These are phyloP conservation scores for Tylochromis polylepis DNA, from an alignment of 2,113 vertebrate species.

Conservation along the genomic window DNA sequence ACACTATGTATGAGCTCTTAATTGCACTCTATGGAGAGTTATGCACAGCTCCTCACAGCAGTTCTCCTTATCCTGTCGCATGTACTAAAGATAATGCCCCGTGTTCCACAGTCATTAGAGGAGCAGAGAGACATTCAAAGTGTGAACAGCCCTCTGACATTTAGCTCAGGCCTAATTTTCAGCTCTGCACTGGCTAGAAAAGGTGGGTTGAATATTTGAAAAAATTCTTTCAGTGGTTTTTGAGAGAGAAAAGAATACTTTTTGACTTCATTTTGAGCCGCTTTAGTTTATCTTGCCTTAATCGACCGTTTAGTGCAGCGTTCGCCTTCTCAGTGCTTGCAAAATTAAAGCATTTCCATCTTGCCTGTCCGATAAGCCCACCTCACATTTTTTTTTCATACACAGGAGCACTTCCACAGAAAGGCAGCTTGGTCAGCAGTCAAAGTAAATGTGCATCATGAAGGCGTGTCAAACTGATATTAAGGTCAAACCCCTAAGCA, in stretches of 20 bases:
- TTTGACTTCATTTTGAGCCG: background rate
- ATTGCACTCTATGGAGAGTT: background rate
- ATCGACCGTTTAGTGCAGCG: background rate
- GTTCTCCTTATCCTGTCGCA: background rate
- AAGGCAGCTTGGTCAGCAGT: constrained; percentile 36
- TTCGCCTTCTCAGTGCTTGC: background rate
- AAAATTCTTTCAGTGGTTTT: background rate
- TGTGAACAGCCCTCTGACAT: constrained; percentile 5
- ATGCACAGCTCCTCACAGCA: background rate
- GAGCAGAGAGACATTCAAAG: background rate
- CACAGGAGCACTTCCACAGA: background rate
- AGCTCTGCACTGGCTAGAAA: background rate
- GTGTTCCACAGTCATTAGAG: constrained; percentile 30
- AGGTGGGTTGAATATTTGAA: background rate
- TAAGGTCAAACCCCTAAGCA: constrained; percentile 15
- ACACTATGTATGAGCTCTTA: background rate
- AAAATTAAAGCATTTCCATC: background rate
- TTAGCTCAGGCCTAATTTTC: background rate
- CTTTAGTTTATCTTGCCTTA: background rate
- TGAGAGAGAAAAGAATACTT: background rate
- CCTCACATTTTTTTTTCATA: background rate
- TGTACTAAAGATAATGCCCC: constrained; percentile 11
- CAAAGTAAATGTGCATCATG: constrained; percentile 28
- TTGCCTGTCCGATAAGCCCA: background rate
- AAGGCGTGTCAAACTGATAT: constrained; percentile 13